These are phyloP conservation scores for Rhizoglyphus robini DNA, from an alignment of 1,140 invertebrate genomes.

Conservation along the genomic window DNA sequence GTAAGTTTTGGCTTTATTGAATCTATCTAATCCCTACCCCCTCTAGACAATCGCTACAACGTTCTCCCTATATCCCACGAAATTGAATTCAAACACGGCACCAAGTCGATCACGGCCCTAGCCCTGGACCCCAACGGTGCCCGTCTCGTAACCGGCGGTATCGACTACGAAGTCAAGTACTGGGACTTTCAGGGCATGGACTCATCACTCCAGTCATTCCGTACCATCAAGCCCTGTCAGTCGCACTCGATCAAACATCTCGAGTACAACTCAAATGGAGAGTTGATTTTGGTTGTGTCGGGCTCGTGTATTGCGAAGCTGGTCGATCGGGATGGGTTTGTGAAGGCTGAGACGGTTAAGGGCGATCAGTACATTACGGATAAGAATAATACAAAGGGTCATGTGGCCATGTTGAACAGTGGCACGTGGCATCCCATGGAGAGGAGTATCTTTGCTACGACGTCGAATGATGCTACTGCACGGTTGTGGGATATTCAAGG, in stretches of 20 bases:
- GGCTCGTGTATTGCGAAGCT: constrained; percentile 76
- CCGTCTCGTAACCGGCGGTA: constrained; percentile 68
- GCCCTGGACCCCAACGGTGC: constrained; percentile 82
- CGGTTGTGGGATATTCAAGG: constrained; percentile 61
- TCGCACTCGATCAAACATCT: constrained; percentile 82
- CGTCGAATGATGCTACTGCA: constrained; percentile 61
- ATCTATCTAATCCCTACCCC: constrained; percentile 31
- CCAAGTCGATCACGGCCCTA: constrained; percentile 49
- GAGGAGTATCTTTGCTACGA: constrained; percentile 86
- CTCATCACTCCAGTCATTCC: constrained; percentile 68
- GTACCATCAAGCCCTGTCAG: constrained; percentile 82
- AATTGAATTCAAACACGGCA: constrained; percentile 48
- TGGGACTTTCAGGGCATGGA: constrained; percentile 99
- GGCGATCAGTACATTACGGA: constrained; percentile 88
- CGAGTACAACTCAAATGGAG: constrained; percentile 84
- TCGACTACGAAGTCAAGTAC: constrained; percentile 88
- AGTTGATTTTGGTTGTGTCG: constrained; percentile 82
- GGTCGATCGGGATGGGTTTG: constrained; percentile 87
- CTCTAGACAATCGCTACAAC: constrained; percentile 32
- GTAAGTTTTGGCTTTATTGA: constrained; percentile 41
- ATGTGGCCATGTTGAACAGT: constrained; percentile 74
- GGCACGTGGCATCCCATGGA: constrained; percentile 86
- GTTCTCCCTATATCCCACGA: constrained; percentile 65
- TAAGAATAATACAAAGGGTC: constrained; percentile 86
- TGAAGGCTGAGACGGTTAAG: constrained; percentile 86